Evolutionary conservation across 2,113 vertebrate genomes (phyloP).

Genomic region (Dissostichus mawsoni): DNA sequence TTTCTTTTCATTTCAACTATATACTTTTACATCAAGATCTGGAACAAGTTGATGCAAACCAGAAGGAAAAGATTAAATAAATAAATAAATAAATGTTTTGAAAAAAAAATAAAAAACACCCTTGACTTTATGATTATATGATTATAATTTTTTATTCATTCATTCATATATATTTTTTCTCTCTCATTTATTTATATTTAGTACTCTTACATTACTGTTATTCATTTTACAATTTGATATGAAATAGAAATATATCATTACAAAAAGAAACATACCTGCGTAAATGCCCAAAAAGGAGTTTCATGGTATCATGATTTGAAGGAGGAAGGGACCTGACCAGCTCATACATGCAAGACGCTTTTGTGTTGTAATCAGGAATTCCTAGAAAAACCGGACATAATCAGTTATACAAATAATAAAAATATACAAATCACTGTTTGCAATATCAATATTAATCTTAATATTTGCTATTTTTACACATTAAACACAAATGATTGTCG

Average conservation of each 20-base stretch:
- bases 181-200: no score
- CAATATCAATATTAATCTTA: background rate
- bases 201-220: no score
- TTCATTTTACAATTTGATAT: no score
- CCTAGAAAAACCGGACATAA: slow-evolving; percentile 76
- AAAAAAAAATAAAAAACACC: no score
- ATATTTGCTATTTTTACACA: background rate
- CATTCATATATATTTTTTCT: no score
- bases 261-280: slow-evolving; percentile 83
- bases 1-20: background rate
- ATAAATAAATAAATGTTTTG: no score
- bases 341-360: slow-evolving; percentile 81
- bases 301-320: slow-evolving; percentile 90
- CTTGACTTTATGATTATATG: no score
- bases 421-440: background rate
- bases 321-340: slow-evolving; percentile 87
- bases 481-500: background rate
- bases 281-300: slow-evolving; percentile 91
- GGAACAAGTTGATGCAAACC: background rate
- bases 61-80: background rate
- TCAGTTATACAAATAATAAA: background rate
- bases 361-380: slow-evolving; percentile 81
- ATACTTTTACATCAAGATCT: background rate
- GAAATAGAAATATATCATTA: no score
- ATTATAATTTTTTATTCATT: no score